Evolutionary conservation across 1,140 invertebrate species (phyloP), one percentile per base, ranked within the genome.

Genomic region (Hormaphis cornu): DNA sequence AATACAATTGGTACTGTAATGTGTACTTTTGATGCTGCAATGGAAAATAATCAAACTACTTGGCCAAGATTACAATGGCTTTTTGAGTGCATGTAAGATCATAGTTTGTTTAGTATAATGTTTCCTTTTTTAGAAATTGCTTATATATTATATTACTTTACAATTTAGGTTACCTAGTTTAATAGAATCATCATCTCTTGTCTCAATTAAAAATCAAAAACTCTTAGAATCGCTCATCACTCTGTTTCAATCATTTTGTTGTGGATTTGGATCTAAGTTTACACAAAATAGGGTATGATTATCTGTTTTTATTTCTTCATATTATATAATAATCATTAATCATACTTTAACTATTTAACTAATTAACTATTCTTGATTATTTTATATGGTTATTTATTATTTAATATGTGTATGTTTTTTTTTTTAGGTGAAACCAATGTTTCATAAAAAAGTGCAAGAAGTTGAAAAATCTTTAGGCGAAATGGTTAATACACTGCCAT

Each of bases 1-100:
- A 35, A 79, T n/a, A 77, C 80, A 61, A 72, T 82, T 53, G 82
- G 79, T 40, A 71, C 77, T 56, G 75, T 84, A 35, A 74, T 84
- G 30, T 80, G 81, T 69, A 79, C 81, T 16, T 84, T 84, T 76
- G 80, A 83, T 72, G 76, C 76, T 72, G 78, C 76, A 78, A 1
- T 80, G 75, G 77, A 77, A 1, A 20, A 48, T 6, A 35, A 33
- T 80, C 63, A 78, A 71, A 70, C 70, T 30, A 74, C 74, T 8
- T 85, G 83, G 82, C 75, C 78, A 3, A 79, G 83, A 75, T 73
- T 84, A 28, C 79, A 82, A 3, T 85, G 83, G 83, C 73, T 84
- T 6, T 75, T 78, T 20, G 77, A 82, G 70, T 59, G 77, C 74
- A 61, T 61, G 58, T 61, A 12, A 42, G 20, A 26, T 59, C 40